Percentiles rank a stretch among this genome's conserved stretches.
phyloP scores from a whole-genome alignment of 2,113 vertebrate genomes.

The Romanogobio albipinnatus region DNA sequence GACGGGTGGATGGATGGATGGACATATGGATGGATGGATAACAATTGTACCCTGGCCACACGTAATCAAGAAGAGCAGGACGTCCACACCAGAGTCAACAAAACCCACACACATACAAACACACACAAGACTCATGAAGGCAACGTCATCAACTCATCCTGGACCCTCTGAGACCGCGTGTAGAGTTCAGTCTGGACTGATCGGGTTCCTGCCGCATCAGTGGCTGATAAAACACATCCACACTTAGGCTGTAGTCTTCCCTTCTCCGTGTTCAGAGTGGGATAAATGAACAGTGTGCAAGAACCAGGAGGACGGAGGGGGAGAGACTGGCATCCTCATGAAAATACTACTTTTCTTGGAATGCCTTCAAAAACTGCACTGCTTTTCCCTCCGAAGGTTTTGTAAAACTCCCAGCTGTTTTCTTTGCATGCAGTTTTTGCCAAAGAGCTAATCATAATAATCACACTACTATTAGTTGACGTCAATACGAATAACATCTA shows the following conservation, averaged over 20 bases:
- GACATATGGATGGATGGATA: too few relatives aligned
- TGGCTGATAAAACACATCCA: constrained; percentile 20
- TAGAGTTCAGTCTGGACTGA: constrained; percentile 30
- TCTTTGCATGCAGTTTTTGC: constrained; percentile 61
- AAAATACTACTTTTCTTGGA: constrained; percentile 65
- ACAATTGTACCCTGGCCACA: neutral
- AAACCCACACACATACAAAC: constrained; percentile 21
- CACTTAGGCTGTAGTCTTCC: constrained; percentile 26
- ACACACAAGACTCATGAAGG: neutral
- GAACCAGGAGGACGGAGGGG: neutral
- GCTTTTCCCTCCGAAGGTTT: constrained; percentile 54
- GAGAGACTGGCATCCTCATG: constrained; percentile 38
- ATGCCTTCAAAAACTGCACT: constrained; percentile 55
- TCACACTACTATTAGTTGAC: constrained; percentile 69
- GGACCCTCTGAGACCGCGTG: neutral
- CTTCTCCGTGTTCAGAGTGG: neutral
- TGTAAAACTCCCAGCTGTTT: constrained; percentile 66
- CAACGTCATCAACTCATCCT: neutral
- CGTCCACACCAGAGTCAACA: neutral
- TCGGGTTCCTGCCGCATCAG: constrained; percentile 16
- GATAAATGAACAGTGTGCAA: constrained; percentile 26
- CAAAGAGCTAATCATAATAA: constrained; percentile 69
- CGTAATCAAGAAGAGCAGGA: neutral
- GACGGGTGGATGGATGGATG: too few relatives aligned
- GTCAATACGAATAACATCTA: constrained; percentile 66